Evolutionary conservation across 2,797 vertebrate species (phyloP), one percentile per base, ranked within the genome.

Genomic region (Sphaeramia orbicularis): DNA sequence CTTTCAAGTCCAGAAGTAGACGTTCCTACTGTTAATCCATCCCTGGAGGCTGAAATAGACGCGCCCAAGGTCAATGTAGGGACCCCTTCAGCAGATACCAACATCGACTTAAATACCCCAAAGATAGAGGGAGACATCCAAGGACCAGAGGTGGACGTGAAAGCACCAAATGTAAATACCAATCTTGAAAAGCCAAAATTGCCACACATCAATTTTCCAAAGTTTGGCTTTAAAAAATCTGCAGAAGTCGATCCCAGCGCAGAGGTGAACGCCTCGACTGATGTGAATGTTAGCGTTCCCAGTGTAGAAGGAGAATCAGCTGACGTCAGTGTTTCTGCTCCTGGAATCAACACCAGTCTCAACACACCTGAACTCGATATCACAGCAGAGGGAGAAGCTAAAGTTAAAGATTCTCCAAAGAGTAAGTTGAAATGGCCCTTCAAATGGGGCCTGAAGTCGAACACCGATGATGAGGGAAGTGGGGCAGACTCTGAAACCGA

Each of bases 401-500:
- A 30, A 27, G 30, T 30, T n/a, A 72, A 79, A 58, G 52, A 48
- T 36, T 74, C 85, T 11, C 55, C 77, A 45, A 91, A 90, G 62
- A 67, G 48, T 52, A 91, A 85, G 63, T 10, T 84, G 10, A 89
- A 51, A 65, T 86, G 90, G 89, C 90, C 87, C 1, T 91, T 93
- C 67, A 91, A 81, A 44, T 73, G 78, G 75, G 73, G 69, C 52
- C 15, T 63, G 0, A 74, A 38, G 32, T 74, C 81, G 59, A 67
- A 56, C 2, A 49, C 19, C 12, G 81, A 84, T 3, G 65, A 73
- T 21, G 80, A 86, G 3, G 67, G 24, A 58, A 72, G 37, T 40
- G 58, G 51, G 2, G 37, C 10, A 41, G 71, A 88, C 36, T 63
- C 79, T 48, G 72, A 88, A 53, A 41, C 36, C 16, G 71, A 76